Evolutionary conservation across 2,113 vertebrate species (phyloP).

Genomic region (Alosa alosa): DNA sequence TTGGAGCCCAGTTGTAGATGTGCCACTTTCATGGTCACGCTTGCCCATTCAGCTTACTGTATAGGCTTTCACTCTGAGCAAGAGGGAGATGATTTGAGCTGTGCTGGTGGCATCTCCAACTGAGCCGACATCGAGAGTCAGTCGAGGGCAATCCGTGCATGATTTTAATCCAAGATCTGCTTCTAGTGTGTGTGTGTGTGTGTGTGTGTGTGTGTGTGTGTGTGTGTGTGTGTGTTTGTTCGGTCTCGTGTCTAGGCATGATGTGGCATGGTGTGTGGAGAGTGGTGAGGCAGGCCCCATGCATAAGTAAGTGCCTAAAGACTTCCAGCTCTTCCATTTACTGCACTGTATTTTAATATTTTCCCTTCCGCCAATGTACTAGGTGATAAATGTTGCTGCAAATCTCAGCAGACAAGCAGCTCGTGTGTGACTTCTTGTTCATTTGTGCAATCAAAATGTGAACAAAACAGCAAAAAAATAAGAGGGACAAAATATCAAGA

Average conservation of each 20-base stretch:
- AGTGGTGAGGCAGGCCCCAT: background rate
- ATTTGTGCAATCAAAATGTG: background rate
- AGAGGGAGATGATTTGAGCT: background rate
- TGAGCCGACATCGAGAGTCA: background rate
- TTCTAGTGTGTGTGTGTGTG: background rate
- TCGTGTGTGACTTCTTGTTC: background rate
- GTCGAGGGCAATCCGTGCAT: background rate
- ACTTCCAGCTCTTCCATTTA: background rate
- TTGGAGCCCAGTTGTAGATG: background rate
- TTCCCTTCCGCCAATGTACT: background rate
- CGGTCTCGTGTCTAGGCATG: too few relatives aligned
- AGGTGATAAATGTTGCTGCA: background rate
- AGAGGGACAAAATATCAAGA: background rate
- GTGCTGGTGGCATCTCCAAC: background rate
- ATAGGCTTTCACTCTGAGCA: background rate
- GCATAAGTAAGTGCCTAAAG: background rate
- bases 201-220: conserved; percentile 2
- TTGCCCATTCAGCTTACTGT: background rate
- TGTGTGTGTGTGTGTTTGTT: background rate
- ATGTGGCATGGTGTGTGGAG: background rate
- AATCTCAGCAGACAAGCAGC: background rate
- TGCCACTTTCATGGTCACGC: background rate
- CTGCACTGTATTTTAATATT: background rate
- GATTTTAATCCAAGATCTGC: background rate
- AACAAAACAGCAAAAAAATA: background rate